Percentiles rank a stretch among this genome's conserved stretches.
phyloP scores from a whole-genome alignment of 2,797 vertebrate species.

The Melanitta fusca region DNA sequence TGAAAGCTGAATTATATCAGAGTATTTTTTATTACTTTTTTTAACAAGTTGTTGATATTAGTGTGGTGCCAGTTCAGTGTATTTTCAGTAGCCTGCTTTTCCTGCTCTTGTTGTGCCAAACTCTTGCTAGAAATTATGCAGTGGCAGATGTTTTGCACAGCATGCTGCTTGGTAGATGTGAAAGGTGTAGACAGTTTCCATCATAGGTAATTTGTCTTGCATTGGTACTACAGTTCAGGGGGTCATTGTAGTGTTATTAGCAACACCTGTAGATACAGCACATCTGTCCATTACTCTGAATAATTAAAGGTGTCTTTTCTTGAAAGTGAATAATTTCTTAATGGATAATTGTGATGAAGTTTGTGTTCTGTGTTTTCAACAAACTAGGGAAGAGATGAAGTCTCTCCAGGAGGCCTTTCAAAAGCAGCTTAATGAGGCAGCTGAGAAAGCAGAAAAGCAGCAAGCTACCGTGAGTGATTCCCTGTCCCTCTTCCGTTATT shows the following conservation, averaged over 20 bases:
- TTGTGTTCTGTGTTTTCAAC: conserved; percentile 74
- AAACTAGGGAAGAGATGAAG: conserved; percentile 95
- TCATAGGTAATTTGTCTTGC: neutral
- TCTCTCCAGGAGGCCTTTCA: conserved; percentile 95
- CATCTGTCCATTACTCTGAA: neutral
- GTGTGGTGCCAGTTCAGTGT: neutral
- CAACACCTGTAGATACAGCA: neutral
- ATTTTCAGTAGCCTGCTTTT: neutral
- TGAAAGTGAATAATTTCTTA: conserved; percentile 22
- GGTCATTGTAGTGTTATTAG: conserved; percentile 12
- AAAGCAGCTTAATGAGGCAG: conserved; percentile 95
- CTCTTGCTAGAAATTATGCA: neutral
- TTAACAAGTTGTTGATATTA: neutral
- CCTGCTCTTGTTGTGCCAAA: neutral
- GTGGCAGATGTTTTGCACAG: conserved; percentile 40
- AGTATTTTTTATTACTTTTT: neutral
- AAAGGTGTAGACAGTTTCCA: conserved; percentile 7
- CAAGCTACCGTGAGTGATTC: conserved; percentile 91
- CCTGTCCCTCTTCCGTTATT: conserved; percentile 16
- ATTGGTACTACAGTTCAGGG: neutral
- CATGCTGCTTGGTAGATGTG: neutral
- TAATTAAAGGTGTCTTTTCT: conserved; percentile 31
- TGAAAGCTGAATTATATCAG: neutral
- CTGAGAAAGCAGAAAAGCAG: conserved; percentile 94
- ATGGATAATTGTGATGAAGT: conserved; percentile 26